Percentiles rank a stretch among this genome's conserved stretches.
Evolutionary conservation across 2,888 invertebrate genomes (phyloP).

Genomic region (Drosophila ezoana): DNA sequence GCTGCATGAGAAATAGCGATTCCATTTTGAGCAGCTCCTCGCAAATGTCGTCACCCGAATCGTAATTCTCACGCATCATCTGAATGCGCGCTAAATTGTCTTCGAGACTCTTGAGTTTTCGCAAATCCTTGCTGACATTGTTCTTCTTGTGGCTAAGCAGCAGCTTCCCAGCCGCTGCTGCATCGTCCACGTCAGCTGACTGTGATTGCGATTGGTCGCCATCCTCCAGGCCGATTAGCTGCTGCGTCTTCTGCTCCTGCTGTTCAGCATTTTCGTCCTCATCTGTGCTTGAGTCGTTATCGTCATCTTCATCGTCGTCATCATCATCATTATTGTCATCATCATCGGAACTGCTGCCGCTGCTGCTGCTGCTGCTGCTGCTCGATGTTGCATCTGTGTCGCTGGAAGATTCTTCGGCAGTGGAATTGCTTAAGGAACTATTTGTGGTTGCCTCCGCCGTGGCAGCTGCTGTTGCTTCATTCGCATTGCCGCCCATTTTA

Average conservation of each 20-base stretch:
- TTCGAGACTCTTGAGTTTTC: slow-evolving; percentile 81
- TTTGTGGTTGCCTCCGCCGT: slow-evolving; percentile 25
- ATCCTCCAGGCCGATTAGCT: slow-evolving; percentile 14
- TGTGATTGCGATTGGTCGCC: slow-evolving; percentile 30
- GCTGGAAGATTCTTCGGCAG: slow-evolving; percentile 68
- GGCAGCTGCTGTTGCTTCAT: slow-evolving; percentile 18
- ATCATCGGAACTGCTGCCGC: slow-evolving; percentile 44
- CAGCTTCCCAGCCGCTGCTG: slow-evolving; percentile 27
- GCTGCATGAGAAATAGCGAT: slow-evolving; percentile 80
- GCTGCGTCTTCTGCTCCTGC: slow-evolving; percentile 7
- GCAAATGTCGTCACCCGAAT: slow-evolving; percentile 82
- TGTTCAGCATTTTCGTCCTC: slow-evolving; percentile 22
- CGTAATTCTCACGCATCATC: slow-evolving; percentile 83
- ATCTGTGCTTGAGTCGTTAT: slow-evolving; percentile 39
- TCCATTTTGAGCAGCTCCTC: slow-evolving; percentile 83
- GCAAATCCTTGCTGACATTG: slow-evolving; percentile 81
- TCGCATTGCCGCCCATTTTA: slow-evolving; percentile 60
- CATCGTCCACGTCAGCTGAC: slow-evolving; percentile 34
- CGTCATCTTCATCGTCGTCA: slow-evolving; percentile 27
- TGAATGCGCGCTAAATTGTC: slow-evolving; percentile 83
- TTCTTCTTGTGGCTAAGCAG: slow-evolving; percentile 57
- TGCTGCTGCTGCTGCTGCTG: slow-evolving; percentile 55
- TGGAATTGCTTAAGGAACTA: slow-evolving; percentile 61
- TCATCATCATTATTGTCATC: slow-evolving; percentile 22
- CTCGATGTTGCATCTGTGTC: slow-evolving; percentile 44